Evolutionary conservation across 1,140 invertebrate genomes (phyloP).

Genomic region (Theocolax elegans): DNA sequence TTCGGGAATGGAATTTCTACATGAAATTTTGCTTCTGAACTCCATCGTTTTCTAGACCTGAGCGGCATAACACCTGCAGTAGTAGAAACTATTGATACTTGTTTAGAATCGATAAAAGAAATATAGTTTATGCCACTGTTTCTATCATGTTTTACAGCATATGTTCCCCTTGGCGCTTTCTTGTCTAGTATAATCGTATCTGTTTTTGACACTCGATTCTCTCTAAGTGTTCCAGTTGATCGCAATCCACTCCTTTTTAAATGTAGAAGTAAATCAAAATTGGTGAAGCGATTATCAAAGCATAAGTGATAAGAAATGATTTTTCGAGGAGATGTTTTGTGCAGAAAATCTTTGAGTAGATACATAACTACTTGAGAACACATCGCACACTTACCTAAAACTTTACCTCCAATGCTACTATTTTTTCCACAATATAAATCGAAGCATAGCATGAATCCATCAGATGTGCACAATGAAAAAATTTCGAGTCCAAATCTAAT

Average conservation of each 20-base stretch:
- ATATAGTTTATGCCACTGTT: background rate
- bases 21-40: background rate
- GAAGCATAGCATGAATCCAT: background rate
- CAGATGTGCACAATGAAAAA: constrained; percentile 41
- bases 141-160: background rate
- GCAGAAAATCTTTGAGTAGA: no score
- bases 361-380: no score
- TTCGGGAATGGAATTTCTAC: background rate
- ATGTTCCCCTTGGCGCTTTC: background rate
- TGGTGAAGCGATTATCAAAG: constrained; percentile 1
- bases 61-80: background rate
- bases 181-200: background rate
- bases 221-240: constrained; percentile 3
- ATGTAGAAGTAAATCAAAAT: constrained; percentile 7
- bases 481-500: constrained; percentile 60
- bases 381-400: no score
- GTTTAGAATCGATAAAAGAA: background rate
- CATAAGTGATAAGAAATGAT: background rate
- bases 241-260: constrained; percentile 9
- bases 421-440: constrained; percentile 1
- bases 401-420: no score
- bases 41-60: background rate
- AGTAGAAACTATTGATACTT: no score
- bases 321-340: background rate
- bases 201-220: constrained; percentile 5